Evolutionary conservation across 1,140 invertebrate genomes (phyloP).

Genomic region (Harlomillsia oculata): DNA sequence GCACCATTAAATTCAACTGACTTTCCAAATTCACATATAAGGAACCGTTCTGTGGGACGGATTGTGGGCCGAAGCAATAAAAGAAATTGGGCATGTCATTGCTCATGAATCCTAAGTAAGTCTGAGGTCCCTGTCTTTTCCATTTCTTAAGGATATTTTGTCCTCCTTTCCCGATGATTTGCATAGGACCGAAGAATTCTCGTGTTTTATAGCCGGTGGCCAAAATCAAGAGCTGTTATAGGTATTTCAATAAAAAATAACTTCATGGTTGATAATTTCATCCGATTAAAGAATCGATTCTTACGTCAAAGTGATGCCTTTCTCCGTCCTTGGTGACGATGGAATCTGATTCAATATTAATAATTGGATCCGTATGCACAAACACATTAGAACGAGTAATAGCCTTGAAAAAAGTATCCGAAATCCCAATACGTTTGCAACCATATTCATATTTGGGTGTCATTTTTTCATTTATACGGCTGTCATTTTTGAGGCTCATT

Average conservation of each 20-base stretch:
- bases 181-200: slow-evolving; percentile 20
- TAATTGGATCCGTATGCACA: not conserved
- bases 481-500: not conserved
- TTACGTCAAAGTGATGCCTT: slow-evolving; percentile 6
- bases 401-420: not conserved
- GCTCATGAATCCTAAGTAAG: too few species aligned
- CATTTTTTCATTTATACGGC: not conserved
- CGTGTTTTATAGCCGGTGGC: slow-evolving; percentile 19
- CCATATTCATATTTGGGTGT: slow-evolving; percentile 9
- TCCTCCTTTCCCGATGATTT: slow-evolving; percentile 6
- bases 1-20: too few species aligned
- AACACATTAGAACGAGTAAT: slow-evolving; percentile 3
- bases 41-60: too few species aligned
- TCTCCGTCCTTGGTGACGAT: slow-evolving; percentile 8
- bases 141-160: slow-evolving; percentile 11
- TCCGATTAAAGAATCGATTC: not conserved
- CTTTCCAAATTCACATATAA: too few species aligned
- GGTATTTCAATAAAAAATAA: not conserved
- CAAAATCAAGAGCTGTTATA: slow-evolving; percentile 9
- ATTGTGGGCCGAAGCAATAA: too few species aligned
- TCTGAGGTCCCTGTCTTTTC: too few species aligned
- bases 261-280: not conserved
- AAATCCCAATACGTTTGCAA: slow-evolving; percentile 12
- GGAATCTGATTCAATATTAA: not conserved
- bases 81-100: too few species aligned